These are phyloP conservation scores for Fulica atra DNA, from an alignment of 2,113 vertebrate species.

Conservation along the genomic window DNA sequence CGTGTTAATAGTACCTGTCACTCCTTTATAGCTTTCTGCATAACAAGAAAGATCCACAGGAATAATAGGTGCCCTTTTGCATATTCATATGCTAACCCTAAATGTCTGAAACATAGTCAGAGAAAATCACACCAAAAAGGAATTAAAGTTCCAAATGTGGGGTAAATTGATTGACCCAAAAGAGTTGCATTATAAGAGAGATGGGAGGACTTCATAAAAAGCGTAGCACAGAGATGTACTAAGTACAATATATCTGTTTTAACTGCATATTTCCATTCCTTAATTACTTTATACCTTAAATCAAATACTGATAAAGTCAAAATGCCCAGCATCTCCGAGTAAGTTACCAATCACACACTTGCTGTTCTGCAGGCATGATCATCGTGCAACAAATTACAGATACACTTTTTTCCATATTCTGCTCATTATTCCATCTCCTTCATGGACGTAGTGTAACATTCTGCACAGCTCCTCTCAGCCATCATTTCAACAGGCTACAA, in stretches of 20 bases:
- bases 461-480: background rate
- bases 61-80: slow-evolving; percentile 13
- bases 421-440: background rate
- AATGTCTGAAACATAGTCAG: background rate
- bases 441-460: background rate
- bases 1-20: slow-evolving; percentile 37
- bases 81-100: background rate
- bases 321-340: background rate
- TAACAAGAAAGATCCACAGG: background rate
- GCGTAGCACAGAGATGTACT: background rate
- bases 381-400: background rate
- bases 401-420: background rate
- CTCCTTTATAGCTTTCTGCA: slow-evolving; percentile 4
- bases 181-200: background rate
- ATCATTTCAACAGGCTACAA: background rate
- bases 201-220: background rate
- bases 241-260: background rate
- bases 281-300: background rate
- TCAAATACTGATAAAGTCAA: background rate
- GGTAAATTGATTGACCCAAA: background rate
- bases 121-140: background rate
- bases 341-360: background rate
- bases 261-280: background rate
- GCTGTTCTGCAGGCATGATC: background rate
- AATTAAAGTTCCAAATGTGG: background rate